Base-by-base conservation (phyloP, 64 coral and sea anemone genomes). In the Astreopora myriophthalma region DNA sequence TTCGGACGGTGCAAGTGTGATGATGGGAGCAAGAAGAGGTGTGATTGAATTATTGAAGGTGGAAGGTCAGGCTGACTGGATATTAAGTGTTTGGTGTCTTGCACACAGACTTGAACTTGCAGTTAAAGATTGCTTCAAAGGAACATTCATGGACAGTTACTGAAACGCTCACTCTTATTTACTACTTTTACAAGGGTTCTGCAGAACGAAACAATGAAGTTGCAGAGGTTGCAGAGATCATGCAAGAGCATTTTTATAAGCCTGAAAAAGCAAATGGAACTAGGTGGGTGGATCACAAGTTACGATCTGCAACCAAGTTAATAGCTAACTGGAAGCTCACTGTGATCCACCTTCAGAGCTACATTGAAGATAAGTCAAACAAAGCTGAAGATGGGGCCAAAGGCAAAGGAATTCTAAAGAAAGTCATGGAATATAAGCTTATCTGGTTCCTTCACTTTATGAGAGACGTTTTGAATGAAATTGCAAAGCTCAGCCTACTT, bases 81-180 rank as follows among this genome's bases (percentile, higher is more conserved):
- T 85, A 12, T 85, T 85, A 85, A 85, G 82, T 85, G 82, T 85
- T 85, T 85, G 82, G 82, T 85, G 82, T 85, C 82, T 85, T 68
- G 82, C 82, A 85, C 82, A 85, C 82, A 85, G 22, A 85, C 82
- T 85, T 69, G 82, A 85, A 85, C 61, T 85, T 85, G 62, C 82
- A 85, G 82, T 85, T 85, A 69, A 85, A 85, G 82, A 67, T 68
- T 85, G 82, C 69, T 85, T 85, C 82, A 85, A 85, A 85, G 82
- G 82, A 69, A 67, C 82, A 85, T 85, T 85, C 82, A 85, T 69
- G 82, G 82, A 85, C 82, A 85, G 82, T 85, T 85, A 76, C 71
- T 63, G 71, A 89, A 60, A 39, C 26, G 70, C 71, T 75, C 75
- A 88, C 30, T 36, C 48, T 75, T 51, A 60, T 88, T 35, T 75